Percentiles rank a stretch among this genome's conserved stretches.
These are phyloP conservation scores for Nothoprocta perdicaria DNA, from an alignment of 2,113 vertebrate species.

Conservation along the genomic window DNA sequence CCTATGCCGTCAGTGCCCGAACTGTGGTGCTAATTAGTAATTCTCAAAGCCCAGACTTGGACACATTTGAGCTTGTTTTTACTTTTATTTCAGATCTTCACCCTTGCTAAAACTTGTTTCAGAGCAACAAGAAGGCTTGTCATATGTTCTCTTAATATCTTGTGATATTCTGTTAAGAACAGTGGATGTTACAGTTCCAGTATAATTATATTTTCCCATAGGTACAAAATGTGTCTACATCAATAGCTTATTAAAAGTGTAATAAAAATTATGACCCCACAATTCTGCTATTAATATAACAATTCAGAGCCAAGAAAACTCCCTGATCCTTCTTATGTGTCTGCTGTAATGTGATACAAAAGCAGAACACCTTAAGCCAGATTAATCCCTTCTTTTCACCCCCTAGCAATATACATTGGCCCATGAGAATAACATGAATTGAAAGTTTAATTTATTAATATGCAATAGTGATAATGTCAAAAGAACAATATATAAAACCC, in stretches of 20 bases:
- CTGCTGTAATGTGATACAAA: slow-evolving; percentile 6
- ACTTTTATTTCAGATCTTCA: background rate
- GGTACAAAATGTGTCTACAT: slow-evolving; percentile 47
- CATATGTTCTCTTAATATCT: background rate
- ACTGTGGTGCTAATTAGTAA: background rate
- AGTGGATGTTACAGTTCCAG: background rate
- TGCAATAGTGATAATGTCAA: slow-evolving; percentile 65
- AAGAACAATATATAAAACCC: slow-evolving; percentile 67
- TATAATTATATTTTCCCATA: slow-evolving; percentile 54
- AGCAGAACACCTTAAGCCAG: slow-evolving; percentile 47
- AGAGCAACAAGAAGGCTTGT: background rate
- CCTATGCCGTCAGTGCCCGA: background rate
- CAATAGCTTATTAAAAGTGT: slow-evolving; percentile 59
- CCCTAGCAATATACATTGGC: slow-evolving; percentile 63
- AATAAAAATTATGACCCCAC: slow-evolving; percentile 62
- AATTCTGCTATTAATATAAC: slow-evolving; percentile 59
- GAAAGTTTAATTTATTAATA: slow-evolving; percentile 71
- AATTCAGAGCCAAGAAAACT: slow-evolving; percentile 49
- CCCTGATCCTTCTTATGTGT: slow-evolving; percentile 12
- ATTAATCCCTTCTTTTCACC: slow-evolving; percentile 59
- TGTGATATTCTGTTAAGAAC: slow-evolving; percentile 20
- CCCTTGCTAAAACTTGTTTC: slow-evolving; percentile 18
- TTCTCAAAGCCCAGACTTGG: background rate
- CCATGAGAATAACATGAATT: slow-evolving; percentile 49
- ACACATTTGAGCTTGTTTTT: background rate